Conservation (phyloP, 2,888 invertebrate species). For the Plagodis pulveraria region DNA sequence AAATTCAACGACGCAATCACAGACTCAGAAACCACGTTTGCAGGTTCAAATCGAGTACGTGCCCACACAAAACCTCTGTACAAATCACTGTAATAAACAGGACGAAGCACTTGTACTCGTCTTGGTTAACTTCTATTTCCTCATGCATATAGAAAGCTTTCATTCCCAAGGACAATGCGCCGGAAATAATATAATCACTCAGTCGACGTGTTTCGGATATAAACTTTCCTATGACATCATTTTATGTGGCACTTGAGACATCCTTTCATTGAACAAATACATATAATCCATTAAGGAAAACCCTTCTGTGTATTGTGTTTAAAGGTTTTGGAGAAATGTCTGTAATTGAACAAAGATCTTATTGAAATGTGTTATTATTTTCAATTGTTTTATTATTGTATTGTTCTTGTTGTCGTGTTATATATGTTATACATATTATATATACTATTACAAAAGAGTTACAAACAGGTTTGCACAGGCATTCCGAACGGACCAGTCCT, state of each 20-base stretch:
- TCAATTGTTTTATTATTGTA: not conserved
- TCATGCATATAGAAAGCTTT: constrained; percentile 27
- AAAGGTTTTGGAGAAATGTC: constrained; percentile 6
- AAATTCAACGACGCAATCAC: too few species aligned
- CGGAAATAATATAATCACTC: constrained; percentile 47
- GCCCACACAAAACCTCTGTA: not conserved
- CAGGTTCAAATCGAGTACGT: too few species aligned
- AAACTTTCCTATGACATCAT: constrained; percentile 30
- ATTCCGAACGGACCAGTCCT: too few species aligned
- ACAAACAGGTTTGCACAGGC: too few species aligned
- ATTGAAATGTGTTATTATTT: constrained; percentile 1
- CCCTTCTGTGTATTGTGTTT: constrained; percentile 14
- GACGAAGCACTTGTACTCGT: constrained; percentile 12
- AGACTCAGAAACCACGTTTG: too few species aligned
- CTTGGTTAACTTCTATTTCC: constrained; percentile 23
- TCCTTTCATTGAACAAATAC: constrained; percentile 32
- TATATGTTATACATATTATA: too few species aligned
- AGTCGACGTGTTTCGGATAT: constrained; percentile 44
- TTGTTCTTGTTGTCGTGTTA: too few species aligned
- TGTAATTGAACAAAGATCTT: constrained; percentile 11
- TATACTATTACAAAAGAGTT: too few species aligned
- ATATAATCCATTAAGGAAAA: constrained; percentile 28
- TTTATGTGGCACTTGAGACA: constrained; percentile 26
- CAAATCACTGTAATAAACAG: constrained; percentile 14
- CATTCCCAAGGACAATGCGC: constrained; percentile 41